These are phyloP conservation scores for Drosophila tristis DNA, from an alignment of 1,140 invertebrate genomes.

Conservation along the genomic window DNA sequence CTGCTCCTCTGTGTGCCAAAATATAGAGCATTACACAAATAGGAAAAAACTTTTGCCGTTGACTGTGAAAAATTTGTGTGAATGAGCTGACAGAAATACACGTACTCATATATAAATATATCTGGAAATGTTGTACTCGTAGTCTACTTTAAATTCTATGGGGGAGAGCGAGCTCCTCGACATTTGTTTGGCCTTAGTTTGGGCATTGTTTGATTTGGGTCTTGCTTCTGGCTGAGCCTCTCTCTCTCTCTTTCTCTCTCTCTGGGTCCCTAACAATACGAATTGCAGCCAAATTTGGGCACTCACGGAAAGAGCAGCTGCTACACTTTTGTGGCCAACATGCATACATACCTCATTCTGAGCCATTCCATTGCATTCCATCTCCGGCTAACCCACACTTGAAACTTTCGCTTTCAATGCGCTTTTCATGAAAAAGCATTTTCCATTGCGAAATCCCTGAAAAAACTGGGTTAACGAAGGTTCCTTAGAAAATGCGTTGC, in stretches of 20 bases:
- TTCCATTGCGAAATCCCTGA: neutral
- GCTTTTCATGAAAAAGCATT: slow-evolving; percentile 44
- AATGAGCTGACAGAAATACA: no score
- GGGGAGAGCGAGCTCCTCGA: neutral
- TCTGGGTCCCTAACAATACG: slow-evolving; percentile 25
- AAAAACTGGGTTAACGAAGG: slow-evolving; percentile 77
- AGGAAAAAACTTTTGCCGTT: slow-evolving; percentile 51
- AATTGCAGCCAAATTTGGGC: slow-evolving; percentile 30
- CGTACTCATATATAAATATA: no score
- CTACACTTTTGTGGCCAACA: slow-evolving; percentile 45
- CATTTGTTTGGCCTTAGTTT: slow-evolving; percentile 10
- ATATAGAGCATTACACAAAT: slow-evolving; percentile 11
- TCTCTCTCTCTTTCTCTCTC: neutral
- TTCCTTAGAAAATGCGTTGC: slow-evolving; percentile 42
- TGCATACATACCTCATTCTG: slow-evolving; percentile 29
- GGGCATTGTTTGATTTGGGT: slow-evolving; percentile 34
- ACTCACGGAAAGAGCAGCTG: slow-evolving; percentile 39
- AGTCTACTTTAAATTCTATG: slow-evolving; percentile 42
- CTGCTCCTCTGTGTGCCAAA: slow-evolving; percentile 1
- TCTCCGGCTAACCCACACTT: slow-evolving; percentile 45
- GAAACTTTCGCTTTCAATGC: slow-evolving; percentile 72
- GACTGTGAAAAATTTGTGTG: slow-evolving; percentile 57
- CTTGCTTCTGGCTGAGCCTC: neutral
- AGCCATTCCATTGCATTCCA: slow-evolving; percentile 14
- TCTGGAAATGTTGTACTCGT: neutral